phyloP scores from a whole-genome alignment of 2,113 vertebrate genomes.

The Misgurnus mizolepis region DNA sequence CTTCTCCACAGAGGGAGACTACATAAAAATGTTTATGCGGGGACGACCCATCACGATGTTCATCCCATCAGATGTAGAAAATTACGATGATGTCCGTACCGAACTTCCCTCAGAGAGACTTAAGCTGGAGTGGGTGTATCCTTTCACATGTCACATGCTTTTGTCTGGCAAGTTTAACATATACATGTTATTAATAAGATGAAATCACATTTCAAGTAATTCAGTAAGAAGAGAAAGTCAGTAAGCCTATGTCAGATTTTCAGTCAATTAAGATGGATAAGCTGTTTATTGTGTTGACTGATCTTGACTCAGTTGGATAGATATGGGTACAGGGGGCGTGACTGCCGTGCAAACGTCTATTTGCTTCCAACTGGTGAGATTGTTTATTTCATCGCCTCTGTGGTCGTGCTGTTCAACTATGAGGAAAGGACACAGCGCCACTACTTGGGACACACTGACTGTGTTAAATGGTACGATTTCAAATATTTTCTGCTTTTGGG shows the following conservation, averaged over 20 bases:
- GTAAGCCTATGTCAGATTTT: neutral
- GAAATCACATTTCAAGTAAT: no score
- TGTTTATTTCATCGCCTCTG: slow-evolving; percentile 94
- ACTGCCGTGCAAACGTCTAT: slow-evolving; percentile 94
- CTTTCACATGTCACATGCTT: slow-evolving; percentile 64
- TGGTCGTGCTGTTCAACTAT: slow-evolving; percentile 93
- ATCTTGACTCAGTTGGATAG: slow-evolving; percentile 78
- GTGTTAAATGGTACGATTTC: slow-evolving; percentile 90
- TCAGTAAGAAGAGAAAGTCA: no score
- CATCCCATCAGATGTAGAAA: slow-evolving; percentile 92
- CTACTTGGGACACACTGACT: slow-evolving; percentile 96
- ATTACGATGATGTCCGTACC: slow-evolving; percentile 88
- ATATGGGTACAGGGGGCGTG: slow-evolving; percentile 93
- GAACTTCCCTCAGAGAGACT: slow-evolving; percentile 93
- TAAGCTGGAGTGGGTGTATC: slow-evolving; percentile 99
- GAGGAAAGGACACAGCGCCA: slow-evolving; percentile 93
- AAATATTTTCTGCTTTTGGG: neutral
- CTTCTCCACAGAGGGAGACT: slow-evolving; percentile 87
- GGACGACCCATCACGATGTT: slow-evolving; percentile 99
- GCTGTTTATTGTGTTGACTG: neutral
- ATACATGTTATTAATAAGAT: no score
- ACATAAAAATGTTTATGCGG: slow-evolving; percentile 98
- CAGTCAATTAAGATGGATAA: neutral
- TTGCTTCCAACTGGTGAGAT: slow-evolving; percentile 96
- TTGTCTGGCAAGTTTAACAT: no score